Base-by-base conservation (phyloP, 2,113 vertebrate genomes). In the Lynx canadensis region DNA sequence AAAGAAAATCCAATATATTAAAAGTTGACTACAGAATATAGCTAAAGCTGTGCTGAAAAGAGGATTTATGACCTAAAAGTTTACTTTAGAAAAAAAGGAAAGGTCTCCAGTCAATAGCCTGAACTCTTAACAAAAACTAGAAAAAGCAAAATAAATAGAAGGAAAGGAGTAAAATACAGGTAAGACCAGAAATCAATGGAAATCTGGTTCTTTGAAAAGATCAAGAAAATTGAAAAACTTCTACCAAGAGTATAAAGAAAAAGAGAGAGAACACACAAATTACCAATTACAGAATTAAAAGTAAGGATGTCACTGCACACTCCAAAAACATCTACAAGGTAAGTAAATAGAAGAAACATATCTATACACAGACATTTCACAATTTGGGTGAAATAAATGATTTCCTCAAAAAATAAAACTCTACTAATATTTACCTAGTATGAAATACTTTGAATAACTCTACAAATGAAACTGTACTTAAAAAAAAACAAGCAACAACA, bases 121-220 rank as follows among this genome's bases (percentile, higher is more conserved):
- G 81, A 94, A 41, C 41, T 73, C 65, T 38, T 38, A 73, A 81
- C 31, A n/a, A 71, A 63, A 73, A 81, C 50, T 63, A 73, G 52
- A 89, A 94, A 81, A 89, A 94, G 85, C 19, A 81, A 82, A 71
- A 89, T 63, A 81, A 81, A 89, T 52, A 36, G 55, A 94, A 81
- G 23, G 3, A 45, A 57, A 16, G 50, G 23, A 94, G 38, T 16
- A 41, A 74, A 76, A 74, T 31, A 88, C 1, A 48, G 36, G 15
- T 87, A 87, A 85, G 33, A 63, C 7, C 21, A 76, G 27, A 74
- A 63, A 50, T 84, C 4, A 36, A 74, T 21, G n/a, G 45, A 84
- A 84, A 84, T 45, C 21, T n/a, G 14, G 21, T 89, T 73, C 65
- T 38, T 73, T 41, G 36, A 73, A 41, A 73, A 73, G 71, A 41